These are phyloP conservation scores for Nineta flava DNA, from an alignment of 2,888 invertebrate species.

Conservation along the genomic window DNA sequence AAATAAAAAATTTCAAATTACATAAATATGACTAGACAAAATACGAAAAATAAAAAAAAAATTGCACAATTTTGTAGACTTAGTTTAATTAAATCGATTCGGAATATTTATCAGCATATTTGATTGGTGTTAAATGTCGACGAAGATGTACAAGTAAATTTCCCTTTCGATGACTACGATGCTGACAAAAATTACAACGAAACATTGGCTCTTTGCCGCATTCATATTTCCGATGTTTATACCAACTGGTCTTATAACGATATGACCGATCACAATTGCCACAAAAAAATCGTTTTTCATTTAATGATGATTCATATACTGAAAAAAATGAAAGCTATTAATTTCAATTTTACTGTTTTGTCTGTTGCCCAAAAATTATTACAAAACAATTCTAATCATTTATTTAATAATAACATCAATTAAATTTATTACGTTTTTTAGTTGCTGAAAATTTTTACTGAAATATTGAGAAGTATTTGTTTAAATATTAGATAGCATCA, in stretches of 20 bases:
- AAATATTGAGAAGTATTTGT: no score
- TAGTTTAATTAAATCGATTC: no score
- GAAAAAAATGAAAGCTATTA: not conserved
- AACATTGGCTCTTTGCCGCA: constrained; percentile 29
- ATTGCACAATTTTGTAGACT: no score
- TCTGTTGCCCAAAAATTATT: not conserved
- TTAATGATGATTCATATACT: not conserved
- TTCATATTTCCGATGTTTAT: constrained; percentile 39
- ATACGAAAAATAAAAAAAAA: no score
- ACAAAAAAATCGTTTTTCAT: constrained; percentile 21
- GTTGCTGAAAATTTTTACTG: no score
- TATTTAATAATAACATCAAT: no score
- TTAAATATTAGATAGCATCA: no score
- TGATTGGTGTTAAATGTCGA: not conserved
- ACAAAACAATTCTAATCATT: not conserved
- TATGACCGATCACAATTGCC: constrained; percentile 54
- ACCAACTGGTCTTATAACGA: constrained; percentile 53
- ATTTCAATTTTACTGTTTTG: not conserved
- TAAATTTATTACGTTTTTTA: no score
- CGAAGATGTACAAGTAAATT: not conserved
- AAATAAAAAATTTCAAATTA: no score
- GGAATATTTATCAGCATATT: no score
- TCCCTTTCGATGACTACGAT: not conserved
- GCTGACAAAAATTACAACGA: constrained; percentile 24
- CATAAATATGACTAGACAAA: no score